phyloP scores from a whole-genome alignment of 2,797 vertebrate species.

The Cercopithecus diana region DNA sequence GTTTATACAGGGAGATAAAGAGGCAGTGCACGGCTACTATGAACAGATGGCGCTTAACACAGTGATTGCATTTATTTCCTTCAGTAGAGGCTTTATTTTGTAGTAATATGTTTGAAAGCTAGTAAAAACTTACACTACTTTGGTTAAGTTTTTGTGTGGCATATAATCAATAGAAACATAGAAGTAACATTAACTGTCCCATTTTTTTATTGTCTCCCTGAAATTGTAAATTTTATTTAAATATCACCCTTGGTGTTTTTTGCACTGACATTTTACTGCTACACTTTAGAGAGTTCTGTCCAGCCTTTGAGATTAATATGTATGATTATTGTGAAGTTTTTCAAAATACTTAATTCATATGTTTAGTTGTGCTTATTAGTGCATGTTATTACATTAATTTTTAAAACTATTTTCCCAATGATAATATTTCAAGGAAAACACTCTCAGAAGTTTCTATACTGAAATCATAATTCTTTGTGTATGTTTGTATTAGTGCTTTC shows the following conservation, averaged over 20 bases:
- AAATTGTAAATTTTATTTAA: constrained; percentile 32
- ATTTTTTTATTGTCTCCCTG: neutral
- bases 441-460: neutral
- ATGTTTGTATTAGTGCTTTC: neutral
- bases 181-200: neutral
- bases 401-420: constrained; percentile 12
- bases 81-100: neutral
- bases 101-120: constrained; percentile 18
- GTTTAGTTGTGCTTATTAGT: constrained; percentile 29
- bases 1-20: neutral
- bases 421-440: constrained; percentile 40
- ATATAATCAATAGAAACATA: neutral
- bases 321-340: constrained; percentile 17
- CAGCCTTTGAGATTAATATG: neutral
- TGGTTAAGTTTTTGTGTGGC: constrained; percentile 6
- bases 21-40: neutral
- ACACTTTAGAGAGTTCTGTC: neutral
- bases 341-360: neutral
- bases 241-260: neutral
- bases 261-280: neutral
- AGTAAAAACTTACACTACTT: neutral
- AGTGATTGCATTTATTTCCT: neutral
- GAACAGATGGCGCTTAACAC: neutral
- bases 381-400: neutral
- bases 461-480: neutral